A percentile compares a stretch with the other conserved stretches of the same genome.
Evolutionary conservation across 2,113 vertebrate genomes (phyloP).

Genomic region (Egretta garzetta): DNA sequence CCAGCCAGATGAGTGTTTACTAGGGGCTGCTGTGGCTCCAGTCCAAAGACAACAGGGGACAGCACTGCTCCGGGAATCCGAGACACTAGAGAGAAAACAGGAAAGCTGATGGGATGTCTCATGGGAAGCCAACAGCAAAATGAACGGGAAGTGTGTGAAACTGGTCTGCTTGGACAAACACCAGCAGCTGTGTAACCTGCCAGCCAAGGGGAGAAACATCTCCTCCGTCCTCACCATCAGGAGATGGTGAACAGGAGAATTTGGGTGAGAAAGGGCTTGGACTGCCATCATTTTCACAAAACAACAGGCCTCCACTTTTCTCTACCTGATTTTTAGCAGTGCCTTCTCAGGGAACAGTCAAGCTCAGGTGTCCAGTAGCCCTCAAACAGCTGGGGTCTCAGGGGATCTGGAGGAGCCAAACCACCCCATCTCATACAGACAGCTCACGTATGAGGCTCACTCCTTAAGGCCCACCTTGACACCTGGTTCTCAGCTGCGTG

Average conservation of each 20-base stretch:
- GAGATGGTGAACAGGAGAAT: neutral
- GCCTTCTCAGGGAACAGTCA: neutral
- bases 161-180: neutral
- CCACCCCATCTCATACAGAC: neutral
- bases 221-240: neutral
- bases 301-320: neutral
- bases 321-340: neutral
- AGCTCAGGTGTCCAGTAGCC: neutral
- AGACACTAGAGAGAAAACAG: neutral
- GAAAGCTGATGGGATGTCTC: neutral
- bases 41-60: neutral
- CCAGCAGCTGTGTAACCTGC: neutral
- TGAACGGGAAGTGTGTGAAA: neutral
- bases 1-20: neutral
- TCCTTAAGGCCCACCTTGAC: neutral
- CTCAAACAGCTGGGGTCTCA: neutral
- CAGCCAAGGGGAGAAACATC: neutral
- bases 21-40: neutral
- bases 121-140: neutral
- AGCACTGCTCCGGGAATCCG: accelerated
- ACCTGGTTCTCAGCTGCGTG: neutral
- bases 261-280: neutral
- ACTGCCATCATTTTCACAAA: neutral
- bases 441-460: neutral
- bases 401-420: neutral